Evolutionary conservation across 1,140 invertebrate genomes (phyloP).

Genomic region (Sarcophaga bullata): DNA sequence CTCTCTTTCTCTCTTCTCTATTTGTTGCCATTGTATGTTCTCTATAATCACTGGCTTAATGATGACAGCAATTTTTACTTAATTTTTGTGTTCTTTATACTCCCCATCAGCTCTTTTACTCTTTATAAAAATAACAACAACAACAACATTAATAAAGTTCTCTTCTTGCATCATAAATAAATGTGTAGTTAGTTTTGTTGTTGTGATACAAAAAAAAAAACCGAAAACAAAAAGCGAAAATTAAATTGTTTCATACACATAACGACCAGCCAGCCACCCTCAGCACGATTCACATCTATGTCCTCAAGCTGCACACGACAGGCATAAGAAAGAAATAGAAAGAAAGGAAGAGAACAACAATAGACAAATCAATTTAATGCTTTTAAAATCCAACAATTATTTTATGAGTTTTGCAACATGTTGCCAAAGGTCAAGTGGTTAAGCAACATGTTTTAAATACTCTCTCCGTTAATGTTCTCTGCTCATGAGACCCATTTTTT

Average conservation of each 20-base stretch:
- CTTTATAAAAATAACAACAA: neutral
- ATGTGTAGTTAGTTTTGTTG: neutral
- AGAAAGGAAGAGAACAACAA: conserved; percentile 43
- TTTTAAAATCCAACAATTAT: conserved; percentile 55
- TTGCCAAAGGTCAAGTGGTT: conserved; percentile 60
- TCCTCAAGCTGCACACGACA: too few relatives aligned
- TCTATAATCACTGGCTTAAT: conserved; percentile 24
- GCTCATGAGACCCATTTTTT: neutral
- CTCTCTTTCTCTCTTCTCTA: too few relatives aligned
- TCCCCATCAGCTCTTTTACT: neutral
- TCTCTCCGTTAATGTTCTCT: neutral
- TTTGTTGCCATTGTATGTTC: neutral
- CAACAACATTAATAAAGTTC: too few relatives aligned
- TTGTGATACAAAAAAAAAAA: too few relatives aligned
- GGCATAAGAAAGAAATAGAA: too few relatives aligned
- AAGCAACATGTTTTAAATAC: conserved; percentile 56
- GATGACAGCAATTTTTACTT: conserved; percentile 36
- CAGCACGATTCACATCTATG: too few relatives aligned
- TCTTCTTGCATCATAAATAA: neutral
- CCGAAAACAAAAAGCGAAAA: too few relatives aligned
- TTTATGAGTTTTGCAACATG: conserved; percentile 64
- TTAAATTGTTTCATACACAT: too few relatives aligned
- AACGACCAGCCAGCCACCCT: too few relatives aligned
- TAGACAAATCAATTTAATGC: conserved; percentile 63
- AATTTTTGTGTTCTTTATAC: conserved; percentile 19